These are phyloP conservation scores for Vicugna pacos DNA, from an alignment of 2,113 vertebrate genomes.

Conservation along the genomic window DNA sequence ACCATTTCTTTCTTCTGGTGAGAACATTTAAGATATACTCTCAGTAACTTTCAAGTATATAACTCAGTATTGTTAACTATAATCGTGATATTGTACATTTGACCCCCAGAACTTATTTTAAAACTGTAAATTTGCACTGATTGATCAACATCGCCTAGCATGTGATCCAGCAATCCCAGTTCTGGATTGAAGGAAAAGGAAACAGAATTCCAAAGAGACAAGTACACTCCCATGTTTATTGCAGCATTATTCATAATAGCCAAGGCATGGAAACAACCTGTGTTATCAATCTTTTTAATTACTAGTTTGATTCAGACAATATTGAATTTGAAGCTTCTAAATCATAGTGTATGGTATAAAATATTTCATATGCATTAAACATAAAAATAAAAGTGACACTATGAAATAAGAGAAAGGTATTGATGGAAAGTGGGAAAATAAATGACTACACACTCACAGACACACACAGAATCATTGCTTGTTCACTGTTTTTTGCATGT, in stretches of 20 bases:
- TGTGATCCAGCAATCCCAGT: neutral
- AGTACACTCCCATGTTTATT: neutral
- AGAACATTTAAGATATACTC: neutral
- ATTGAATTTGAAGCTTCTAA: neutral
- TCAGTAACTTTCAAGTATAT: neutral
- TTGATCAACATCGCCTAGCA: neutral
- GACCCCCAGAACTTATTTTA: neutral
- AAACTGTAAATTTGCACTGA: neutral
- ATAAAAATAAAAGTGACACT: neutral
- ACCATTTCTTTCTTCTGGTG: neutral
- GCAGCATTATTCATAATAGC: neutral
- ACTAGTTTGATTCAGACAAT: neutral
- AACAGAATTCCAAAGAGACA: neutral
- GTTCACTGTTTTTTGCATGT: neutral
- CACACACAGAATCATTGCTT: neutral
- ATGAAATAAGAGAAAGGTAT: neutral
- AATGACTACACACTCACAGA: neutral
- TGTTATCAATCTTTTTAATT: neutral
- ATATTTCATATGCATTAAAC: neutral
- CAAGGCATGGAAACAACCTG: neutral
- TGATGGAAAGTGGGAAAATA: neutral
- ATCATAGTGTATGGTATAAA: neutral
- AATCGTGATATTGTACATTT: neutral
- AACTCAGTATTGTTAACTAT: neutral
- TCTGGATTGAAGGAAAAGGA: neutral